Percentiles rank a stretch among this genome's conserved stretches.
Evolutionary conservation across 2,888 invertebrate genomes (phyloP).

Genomic region (Tiphia femorata): DNA sequence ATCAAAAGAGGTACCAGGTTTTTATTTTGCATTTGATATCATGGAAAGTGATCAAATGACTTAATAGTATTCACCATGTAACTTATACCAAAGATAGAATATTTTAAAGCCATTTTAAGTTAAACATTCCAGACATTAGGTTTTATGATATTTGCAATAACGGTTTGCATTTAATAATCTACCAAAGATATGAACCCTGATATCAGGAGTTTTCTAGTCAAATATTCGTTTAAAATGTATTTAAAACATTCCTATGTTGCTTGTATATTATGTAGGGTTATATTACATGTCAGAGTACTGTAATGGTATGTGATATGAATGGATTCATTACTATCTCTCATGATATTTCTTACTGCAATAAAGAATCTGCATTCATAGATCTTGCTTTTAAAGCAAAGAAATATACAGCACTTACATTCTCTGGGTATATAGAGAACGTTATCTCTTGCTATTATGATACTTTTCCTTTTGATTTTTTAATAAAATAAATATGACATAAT

Average conservation of each 20-base stretch:
- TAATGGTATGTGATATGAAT: slow-evolving; percentile 23
- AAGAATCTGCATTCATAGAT: slow-evolving; percentile 28
- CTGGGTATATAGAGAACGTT: background rate
- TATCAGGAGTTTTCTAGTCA: slow-evolving; percentile 37
- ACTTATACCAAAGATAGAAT: slow-evolving; percentile 28
- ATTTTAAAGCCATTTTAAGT: slow-evolving; percentile 21
- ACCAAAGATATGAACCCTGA: slow-evolving; percentile 42
- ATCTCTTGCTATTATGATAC: slow-evolving; percentile 8
- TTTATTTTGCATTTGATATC: slow-evolving; percentile 25
- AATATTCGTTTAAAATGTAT: slow-evolving; percentile 25
- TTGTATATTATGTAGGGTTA: too few relatives aligned
- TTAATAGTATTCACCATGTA: slow-evolving; percentile 13
- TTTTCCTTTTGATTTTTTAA: slow-evolving; percentile 37
- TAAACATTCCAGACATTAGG: slow-evolving; percentile 33
- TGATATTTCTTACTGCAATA: slow-evolving; percentile 24
- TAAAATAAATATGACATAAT: slow-evolving; percentile 46
- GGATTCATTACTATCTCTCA: slow-evolving; percentile 23
- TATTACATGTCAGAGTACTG: slow-evolving; percentile 33
- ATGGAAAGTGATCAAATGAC: background rate
- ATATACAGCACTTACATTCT: too few relatives aligned
- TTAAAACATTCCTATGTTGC: slow-evolving; percentile 26
- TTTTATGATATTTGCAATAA: slow-evolving; percentile 19
- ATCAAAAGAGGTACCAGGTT: slow-evolving; percentile 23
- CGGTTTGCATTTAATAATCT: slow-evolving; percentile 35
- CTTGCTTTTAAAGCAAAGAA: slow-evolving; percentile 19